Evolutionary conservation across 2,888 invertebrate species (phyloP), one percentile per base, ranked within the genome.

Genomic region (Kryphioiulus occultus): DNA sequence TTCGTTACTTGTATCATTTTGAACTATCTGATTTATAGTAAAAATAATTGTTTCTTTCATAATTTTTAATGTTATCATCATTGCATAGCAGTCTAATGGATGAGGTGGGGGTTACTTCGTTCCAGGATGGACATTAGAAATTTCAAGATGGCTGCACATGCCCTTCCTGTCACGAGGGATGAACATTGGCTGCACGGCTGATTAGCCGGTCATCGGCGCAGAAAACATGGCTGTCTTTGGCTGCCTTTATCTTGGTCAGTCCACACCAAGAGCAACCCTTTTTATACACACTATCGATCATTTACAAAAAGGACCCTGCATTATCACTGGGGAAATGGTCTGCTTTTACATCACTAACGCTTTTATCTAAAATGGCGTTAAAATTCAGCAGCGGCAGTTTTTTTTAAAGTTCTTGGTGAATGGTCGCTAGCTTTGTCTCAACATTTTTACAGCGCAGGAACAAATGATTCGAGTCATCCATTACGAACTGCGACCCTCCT

Each of bases 401-500:
- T 53, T 53, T 47, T 17, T 47, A 39, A 39, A 39, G 39, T 3
- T 39, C 39, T 39, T 39, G 9, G 3, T 5, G n/a, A 53, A 53
- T n/a, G 53, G 53, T 53, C 4, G 53, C 19, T 17, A 53, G 53
- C n/a, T 53, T 53, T 53, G 53, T 53, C 53, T 53, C 53, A 53
- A 53, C 53, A 53, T 53, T 53, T 53, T 53, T n/a, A n/a, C 19
- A 53, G 17, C 53, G n/a, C n/a, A 19, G 53, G n/a, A 53, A 53
- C 53, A 53, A 53, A 53, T 53, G 53, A 53, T 53, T 53, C 53
- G 53, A 53, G 53, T 53, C 53, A 53, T 53, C 53, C 53, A 53
- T 53, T 53, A 53, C 53, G n/a, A 53, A 53, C 19, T 53, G 53
- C 53, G n/a, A n/a, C 53, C 53, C n/a, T 39, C 53, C 19, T 53